phyloP scores from a whole-genome alignment of 53 echinoderm and acorn worm species.

The Stichopus horrens region DNA sequence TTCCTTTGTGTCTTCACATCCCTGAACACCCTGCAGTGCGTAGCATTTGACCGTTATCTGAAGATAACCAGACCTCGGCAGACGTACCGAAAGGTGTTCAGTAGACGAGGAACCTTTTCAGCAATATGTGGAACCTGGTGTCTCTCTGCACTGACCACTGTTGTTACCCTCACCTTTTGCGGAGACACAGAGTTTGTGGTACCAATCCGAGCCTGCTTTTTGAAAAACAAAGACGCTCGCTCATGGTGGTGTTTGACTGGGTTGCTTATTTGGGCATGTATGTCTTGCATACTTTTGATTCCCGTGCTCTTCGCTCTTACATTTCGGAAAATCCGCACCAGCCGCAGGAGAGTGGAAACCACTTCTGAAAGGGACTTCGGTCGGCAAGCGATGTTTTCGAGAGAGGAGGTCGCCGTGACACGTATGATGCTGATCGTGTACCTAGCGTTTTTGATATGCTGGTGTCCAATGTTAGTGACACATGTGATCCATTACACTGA shows the following conservation, averaged over 20 bases:
- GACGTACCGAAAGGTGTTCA: slow-evolving; percentile 9
- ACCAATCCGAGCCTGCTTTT: slow-evolving; percentile 3
- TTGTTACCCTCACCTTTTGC: slow-evolving; percentile 13
- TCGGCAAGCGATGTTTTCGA: not conserved
- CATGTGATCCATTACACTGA: slow-evolving; percentile 24
- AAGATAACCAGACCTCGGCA: slow-evolving; percentile 33
- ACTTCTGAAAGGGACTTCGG: not conserved
- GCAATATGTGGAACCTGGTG: slow-evolving; percentile 18
- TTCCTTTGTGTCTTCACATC: slow-evolving; percentile 36
- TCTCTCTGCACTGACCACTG: not conserved
- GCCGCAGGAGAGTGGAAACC: not conserved
- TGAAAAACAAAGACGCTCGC: not conserved
- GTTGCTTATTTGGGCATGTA: not conserved
- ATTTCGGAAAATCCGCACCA: slow-evolving; percentile 26
- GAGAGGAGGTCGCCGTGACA: slow-evolving; percentile 32
- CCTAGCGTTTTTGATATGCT: slow-evolving; percentile 22
- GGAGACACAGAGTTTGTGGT: slow-evolving; percentile 21
- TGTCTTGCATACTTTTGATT: slow-evolving; percentile 4
- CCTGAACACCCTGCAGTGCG: slow-evolving; percentile 19
- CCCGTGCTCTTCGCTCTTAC: slow-evolving; percentile 9
- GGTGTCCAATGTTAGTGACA: slow-evolving; percentile 28
- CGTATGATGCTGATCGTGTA: slow-evolving; percentile 45
- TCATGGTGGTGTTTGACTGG: slow-evolving; percentile 24
- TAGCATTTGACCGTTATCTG: slow-evolving; percentile 34
- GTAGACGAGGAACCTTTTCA: not conserved